phyloP scores from a whole-genome alignment of 2,888 invertebrate species.

The Dasysyrphus tricinctus region DNA sequence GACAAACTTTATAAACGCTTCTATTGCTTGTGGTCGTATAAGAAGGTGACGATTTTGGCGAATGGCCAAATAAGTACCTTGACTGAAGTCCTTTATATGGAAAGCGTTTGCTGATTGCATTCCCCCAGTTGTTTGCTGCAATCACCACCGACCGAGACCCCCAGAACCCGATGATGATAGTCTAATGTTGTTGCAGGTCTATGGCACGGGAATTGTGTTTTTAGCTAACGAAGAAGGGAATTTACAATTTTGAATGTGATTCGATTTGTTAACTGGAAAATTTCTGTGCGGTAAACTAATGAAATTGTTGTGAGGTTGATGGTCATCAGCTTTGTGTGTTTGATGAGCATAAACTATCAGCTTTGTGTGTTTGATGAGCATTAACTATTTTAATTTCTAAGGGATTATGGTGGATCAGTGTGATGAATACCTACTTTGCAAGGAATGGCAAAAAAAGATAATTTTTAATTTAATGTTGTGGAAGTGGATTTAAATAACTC shows the following conservation, averaged over 20 bases:
- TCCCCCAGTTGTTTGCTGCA: slow-evolving; percentile 24
- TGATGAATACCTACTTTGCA: no score
- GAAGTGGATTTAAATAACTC: no score
- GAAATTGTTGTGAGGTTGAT: not conserved
- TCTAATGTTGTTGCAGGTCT: not conserved
- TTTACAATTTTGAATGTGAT: slow-evolving; percentile 52
- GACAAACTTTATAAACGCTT: not conserved
- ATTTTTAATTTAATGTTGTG: no score
- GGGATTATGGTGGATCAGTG: no score
- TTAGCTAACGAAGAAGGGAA: slow-evolving; percentile 46
- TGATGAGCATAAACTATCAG: not conserved
- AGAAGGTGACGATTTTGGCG: slow-evolving; percentile 72
- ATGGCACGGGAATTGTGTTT: slow-evolving; percentile 23
- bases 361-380: not conserved
- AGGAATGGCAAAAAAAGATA: no score
- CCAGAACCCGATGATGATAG: not conserved
- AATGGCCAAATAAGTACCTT: slow-evolving; percentile 68
- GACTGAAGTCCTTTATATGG: slow-evolving; percentile 72
- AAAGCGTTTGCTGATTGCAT: slow-evolving; percentile 65
- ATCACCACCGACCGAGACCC: not conserved
- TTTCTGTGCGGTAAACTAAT: not conserved
- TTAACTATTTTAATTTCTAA: not conserved
- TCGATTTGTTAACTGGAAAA: slow-evolving; percentile 59
- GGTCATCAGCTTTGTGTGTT: not conserved
- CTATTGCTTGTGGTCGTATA: slow-evolving; percentile 17